Base-by-base conservation (phyloP, 2,888 invertebrate genomes). In the Mesorhabditis belari region DNA sequence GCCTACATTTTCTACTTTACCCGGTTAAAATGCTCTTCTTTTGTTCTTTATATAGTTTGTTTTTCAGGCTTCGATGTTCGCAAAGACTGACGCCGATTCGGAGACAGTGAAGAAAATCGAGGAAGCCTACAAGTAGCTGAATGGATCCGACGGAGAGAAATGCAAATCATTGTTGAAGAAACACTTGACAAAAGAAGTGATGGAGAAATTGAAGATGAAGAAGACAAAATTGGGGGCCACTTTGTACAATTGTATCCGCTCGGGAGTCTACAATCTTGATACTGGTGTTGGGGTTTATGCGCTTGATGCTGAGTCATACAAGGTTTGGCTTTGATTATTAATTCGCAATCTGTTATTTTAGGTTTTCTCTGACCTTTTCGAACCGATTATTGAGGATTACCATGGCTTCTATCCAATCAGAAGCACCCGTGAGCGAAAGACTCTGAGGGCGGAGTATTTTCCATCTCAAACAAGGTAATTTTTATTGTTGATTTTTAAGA, bases 211-310 rank as follows among this genome's bases (percentile, higher is more conserved):
- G 70, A 94, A 94, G 87, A 88, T 87, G 83, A 89, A 89, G 87
- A 91, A 91, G 85, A 93, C 93, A 62, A 88, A 88, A 71, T 91
- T 93, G 82, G 91, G 91, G 76, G 92, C 93, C 63, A 89, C 90
- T 63, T 88, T 94, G 66, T 86, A 92, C 82, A 93, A 94, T 85
- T 89, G 90, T 81, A 90, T 94, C 83, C 92, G 92, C 84, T 94
- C 94, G 77, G 95, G 92, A 90, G 86, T 92, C 81, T 91, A 91
- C 85, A 94, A 95, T 84, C 88, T 89, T 83, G 93, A 95, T 85
- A 92, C 92, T 71, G 92, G 92, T 79, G 90, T 92, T 67, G 94
- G 94, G 82, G 90, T 95, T 85, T 95, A 94, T 83, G 95, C 95
- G 63, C 93, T 94, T 64, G 95, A 95, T 83, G 92, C 94, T 67